These are phyloP conservation scores for Globicephala melas DNA, from an alignment of 2,113 vertebrate species.

Conservation along the genomic window DNA sequence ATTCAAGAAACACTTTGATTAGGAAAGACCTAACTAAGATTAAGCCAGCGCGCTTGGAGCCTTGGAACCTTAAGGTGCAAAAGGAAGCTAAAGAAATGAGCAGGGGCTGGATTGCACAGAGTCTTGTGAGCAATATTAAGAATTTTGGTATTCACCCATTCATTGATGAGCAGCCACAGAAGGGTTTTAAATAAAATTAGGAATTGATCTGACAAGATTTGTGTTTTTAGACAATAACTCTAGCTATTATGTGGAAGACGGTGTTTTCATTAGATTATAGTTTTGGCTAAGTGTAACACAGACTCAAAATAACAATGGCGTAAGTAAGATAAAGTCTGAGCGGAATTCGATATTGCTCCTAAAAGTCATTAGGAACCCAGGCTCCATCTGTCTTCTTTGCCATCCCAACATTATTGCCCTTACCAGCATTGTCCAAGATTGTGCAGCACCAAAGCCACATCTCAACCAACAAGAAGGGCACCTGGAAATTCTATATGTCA, in stretches of 20 bases:
- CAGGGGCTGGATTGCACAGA: background rate
- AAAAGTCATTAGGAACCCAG: background rate
- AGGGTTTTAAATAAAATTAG: conserved; percentile 5
- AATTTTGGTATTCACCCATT: background rate
- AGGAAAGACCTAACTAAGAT: background rate
- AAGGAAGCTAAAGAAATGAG: background rate
- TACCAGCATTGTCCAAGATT: background rate
- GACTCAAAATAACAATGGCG: background rate
- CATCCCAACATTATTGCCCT: background rate
- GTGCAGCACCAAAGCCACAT: background rate
- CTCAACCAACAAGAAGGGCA: background rate
- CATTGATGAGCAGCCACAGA: background rate
- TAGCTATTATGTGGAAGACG: background rate
- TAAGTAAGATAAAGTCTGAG: background rate
- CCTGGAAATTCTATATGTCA: background rate
- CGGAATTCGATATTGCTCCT: background rate
- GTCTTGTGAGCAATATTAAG: background rate
- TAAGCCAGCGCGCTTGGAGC: background rate
- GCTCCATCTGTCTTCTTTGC: background rate
- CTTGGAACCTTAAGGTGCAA: background rate
- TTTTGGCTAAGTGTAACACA: background rate
- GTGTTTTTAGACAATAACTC: background rate
- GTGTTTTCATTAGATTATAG: background rate
- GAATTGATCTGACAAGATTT: background rate
- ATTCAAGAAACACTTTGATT: background rate